Conservation (phyloP, 2,113 vertebrate genomes). For the Varanus komodoensis region DNA sequence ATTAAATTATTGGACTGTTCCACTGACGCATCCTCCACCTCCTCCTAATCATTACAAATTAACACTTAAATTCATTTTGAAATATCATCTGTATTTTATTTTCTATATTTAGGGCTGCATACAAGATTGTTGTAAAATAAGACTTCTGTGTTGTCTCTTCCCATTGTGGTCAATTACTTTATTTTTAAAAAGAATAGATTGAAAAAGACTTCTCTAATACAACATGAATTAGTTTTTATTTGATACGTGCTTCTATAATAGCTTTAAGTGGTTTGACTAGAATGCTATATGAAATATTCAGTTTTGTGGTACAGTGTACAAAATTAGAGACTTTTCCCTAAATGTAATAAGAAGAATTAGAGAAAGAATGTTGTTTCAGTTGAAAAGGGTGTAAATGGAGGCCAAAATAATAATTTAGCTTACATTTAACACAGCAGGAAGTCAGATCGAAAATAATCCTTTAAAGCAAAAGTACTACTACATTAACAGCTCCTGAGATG, state of each 20-base stretch:
- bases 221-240: constrained; percentile 17
- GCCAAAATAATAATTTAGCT: constrained; percentile 80
- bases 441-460: constrained; percentile 70
- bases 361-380: constrained; percentile 64
- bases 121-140: no score
- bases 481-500: constrained; percentile 53
- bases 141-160: no score
- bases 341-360: constrained; percentile 65
- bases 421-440: constrained; percentile 78
- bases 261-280: constrained; percentile 45
- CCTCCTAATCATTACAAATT: no score
- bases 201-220: not conserved
- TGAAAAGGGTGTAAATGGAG: constrained; percentile 69
- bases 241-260: constrained; percentile 40
- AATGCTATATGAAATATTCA: constrained; percentile 40
- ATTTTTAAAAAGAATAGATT: constrained; percentile 8
- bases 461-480: constrained; percentile 64
- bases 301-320: constrained; percentile 43
- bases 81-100: not conserved
- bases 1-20: no score
- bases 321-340: constrained; percentile 60
- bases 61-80: not conserved
- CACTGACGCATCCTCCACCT: no score
- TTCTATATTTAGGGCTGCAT: not conserved
- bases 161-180: not conserved